Percentiles rank a stretch among this genome's conserved stretches.
phyloP scores from a whole-genome alignment of 2,113 vertebrate species.

The Brienomyrus longianalis region DNA sequence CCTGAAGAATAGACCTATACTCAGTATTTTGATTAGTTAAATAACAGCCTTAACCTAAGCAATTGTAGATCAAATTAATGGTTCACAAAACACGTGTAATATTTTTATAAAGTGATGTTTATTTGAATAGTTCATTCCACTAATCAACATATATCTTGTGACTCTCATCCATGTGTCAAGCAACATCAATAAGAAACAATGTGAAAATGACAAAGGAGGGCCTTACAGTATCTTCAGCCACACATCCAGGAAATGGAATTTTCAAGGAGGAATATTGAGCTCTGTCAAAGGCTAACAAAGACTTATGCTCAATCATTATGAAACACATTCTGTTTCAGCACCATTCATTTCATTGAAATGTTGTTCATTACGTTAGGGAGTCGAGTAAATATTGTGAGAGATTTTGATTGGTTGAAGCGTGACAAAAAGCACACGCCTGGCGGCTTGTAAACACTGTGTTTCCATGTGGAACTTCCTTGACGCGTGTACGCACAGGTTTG shows the following conservation, averaged over 20 bases:
- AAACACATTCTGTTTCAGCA: not conserved
- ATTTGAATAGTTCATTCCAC: not conserved
- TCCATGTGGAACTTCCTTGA: not conserved
- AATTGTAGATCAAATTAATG: not conserved
- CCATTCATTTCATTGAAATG: not conserved
- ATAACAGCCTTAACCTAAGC: not conserved
- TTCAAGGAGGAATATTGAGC: not conserved
- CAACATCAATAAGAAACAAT: not conserved
- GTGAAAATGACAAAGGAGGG: not conserved
- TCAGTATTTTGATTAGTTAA: not conserved
- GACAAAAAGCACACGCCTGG: not conserved
- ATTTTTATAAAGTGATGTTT: not conserved
- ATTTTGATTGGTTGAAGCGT: not conserved
- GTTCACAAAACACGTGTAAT: not conserved
- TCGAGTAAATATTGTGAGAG: not conserved
- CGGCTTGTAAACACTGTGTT: not conserved
- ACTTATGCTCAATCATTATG: not conserved
- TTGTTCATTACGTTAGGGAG: not conserved
- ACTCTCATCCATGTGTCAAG: not conserved
- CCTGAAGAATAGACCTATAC: not conserved
- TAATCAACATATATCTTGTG: not conserved
- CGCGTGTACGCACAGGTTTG: not conserved
- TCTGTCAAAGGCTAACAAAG: not conserved
- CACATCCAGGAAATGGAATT: not conserved
- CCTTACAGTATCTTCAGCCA: not conserved